Conservation (phyloP, 2,888 invertebrate species). For the Dasysyrphus tricinctus region DNA sequence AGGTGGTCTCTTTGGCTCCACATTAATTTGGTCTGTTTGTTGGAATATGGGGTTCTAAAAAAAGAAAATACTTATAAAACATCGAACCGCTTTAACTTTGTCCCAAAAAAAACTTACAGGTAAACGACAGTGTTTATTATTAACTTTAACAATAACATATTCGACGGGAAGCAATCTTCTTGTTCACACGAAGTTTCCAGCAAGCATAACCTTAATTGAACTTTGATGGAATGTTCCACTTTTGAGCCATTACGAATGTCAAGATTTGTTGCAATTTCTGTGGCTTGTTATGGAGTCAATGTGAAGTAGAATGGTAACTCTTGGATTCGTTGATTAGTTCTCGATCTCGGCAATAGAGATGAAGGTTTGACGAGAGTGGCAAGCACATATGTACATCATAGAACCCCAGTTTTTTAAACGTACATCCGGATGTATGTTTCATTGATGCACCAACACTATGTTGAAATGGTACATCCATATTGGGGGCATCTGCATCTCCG, state of each 20-base stretch:
- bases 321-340: slow-evolving; percentile 90
- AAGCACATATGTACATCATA: slow-evolving; percentile 94
- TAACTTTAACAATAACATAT: slow-evolving; percentile 95
- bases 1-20: slow-evolving; percentile 97
- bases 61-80: slow-evolving; percentile 15
- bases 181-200: slow-evolving; percentile 96
- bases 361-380: slow-evolving; percentile 95
- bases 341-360: slow-evolving; percentile 89
- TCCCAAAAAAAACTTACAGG: slow-evolving; percentile 87
- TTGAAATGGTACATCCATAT: slow-evolving; percentile 83
- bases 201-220: slow-evolving; percentile 96
- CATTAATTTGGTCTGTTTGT: slow-evolving; percentile 98
- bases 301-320: slow-evolving; percentile 95
- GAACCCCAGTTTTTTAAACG: slow-evolving; percentile 95
- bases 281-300: slow-evolving; percentile 95
- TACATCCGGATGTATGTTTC: slow-evolving; percentile 97
- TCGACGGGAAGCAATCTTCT: slow-evolving; percentile 97
- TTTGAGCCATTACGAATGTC: slow-evolving; percentile 88
- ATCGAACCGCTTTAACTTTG: neutral
- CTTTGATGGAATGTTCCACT: slow-evolving; percentile 90
- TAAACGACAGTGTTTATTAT: slow-evolving; percentile 94
- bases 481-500: slow-evolving; percentile 78
- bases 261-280: slow-evolving; percentile 92
- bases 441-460: slow-evolving; percentile 84
- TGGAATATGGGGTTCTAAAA: slow-evolving; percentile 95